Percentiles rank a stretch among this genome's conserved stretches.
phyloP scores from a whole-genome alignment of 1,140 invertebrate species.

The Wasmannia auropunctata region DNA sequence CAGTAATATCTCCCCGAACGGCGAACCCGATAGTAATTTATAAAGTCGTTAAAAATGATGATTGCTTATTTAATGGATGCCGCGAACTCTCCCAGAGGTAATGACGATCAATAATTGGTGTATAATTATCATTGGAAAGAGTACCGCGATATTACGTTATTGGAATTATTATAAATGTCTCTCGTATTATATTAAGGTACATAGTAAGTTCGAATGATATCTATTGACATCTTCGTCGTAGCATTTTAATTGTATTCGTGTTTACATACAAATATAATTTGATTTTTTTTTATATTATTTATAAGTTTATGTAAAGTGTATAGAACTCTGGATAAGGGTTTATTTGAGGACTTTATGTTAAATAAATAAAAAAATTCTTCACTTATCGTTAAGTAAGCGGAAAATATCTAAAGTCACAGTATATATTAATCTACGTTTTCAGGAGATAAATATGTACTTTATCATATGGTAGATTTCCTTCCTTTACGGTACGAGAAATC shows the following conservation, averaged over 20 bases:
- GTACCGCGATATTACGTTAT: background rate
- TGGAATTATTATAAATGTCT: background rate
- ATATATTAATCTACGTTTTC: background rate
- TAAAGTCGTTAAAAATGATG: conserved; percentile 18
- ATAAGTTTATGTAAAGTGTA: background rate
- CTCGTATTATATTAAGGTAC: background rate
- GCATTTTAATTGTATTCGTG: background rate
- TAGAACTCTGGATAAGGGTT: background rate
- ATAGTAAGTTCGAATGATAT: background rate
- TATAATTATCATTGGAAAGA: conserved; percentile 26
- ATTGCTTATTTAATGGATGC: background rate
- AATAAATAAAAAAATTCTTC: background rate
- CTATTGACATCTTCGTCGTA: background rate
- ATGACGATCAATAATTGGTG: background rate
- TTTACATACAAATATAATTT: background rate
- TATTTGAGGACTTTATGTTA: background rate
- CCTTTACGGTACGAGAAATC: background rate
- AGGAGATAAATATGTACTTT: background rate
- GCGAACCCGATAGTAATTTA: conserved; percentile 2
- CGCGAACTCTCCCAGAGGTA: background rate
- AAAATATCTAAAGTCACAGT: background rate
- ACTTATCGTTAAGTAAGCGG: background rate
- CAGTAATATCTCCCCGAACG: background rate
- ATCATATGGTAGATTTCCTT: background rate
- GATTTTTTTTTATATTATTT: background rate